These are phyloP conservation scores for Cyprinodon tularosa DNA, from an alignment of 2,113 vertebrate genomes.

Conservation along the genomic window DNA sequence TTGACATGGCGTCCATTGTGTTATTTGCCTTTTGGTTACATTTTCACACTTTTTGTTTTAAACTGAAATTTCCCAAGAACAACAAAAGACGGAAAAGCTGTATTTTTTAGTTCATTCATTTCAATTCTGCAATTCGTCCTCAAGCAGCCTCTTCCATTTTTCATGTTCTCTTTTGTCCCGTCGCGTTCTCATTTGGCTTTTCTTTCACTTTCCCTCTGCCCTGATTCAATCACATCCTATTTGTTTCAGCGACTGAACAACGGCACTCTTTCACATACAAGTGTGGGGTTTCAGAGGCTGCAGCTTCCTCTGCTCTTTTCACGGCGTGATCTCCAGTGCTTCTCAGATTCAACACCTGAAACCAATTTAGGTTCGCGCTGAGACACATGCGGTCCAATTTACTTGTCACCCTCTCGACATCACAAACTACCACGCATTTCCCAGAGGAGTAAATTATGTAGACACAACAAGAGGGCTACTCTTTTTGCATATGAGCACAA, in stretches of 20 bases:
- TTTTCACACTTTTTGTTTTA: no score
- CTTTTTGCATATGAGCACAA: slow-evolving; percentile 38
- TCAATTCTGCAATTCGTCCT: background rate
- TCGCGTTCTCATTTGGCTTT: slow-evolving; percentile 32
- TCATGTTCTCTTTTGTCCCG: slow-evolving; percentile 12
- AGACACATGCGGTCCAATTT: slow-evolving; percentile 46
- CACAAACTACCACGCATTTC: slow-evolving; percentile 14
- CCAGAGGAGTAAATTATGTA: slow-evolving; percentile 45
- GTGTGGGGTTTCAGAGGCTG: slow-evolving; percentile 32
- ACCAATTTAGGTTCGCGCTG: slow-evolving; percentile 35
- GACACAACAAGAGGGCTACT: slow-evolving; percentile 40
- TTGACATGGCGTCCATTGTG: no score
- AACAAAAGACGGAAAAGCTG: background rate
- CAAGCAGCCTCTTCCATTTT: slow-evolving; percentile 6
- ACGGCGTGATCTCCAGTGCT: slow-evolving; percentile 8
- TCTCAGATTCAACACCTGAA: slow-evolving; percentile 45
- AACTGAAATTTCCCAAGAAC: background rate
- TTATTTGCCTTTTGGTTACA: no score
- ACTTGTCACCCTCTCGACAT: slow-evolving; percentile 29
- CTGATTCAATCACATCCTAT: slow-evolving; percentile 72
- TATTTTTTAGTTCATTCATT: slow-evolving; percentile 13
- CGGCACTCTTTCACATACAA: slow-evolving; percentile 8
- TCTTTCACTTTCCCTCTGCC: slow-evolving; percentile 43
- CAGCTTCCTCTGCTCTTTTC: slow-evolving; percentile 16
- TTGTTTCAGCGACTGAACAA: slow-evolving; percentile 49